Evolutionary conservation across 2,113 vertebrate species (phyloP).

Genomic region (Myodes glareolus): DNA sequence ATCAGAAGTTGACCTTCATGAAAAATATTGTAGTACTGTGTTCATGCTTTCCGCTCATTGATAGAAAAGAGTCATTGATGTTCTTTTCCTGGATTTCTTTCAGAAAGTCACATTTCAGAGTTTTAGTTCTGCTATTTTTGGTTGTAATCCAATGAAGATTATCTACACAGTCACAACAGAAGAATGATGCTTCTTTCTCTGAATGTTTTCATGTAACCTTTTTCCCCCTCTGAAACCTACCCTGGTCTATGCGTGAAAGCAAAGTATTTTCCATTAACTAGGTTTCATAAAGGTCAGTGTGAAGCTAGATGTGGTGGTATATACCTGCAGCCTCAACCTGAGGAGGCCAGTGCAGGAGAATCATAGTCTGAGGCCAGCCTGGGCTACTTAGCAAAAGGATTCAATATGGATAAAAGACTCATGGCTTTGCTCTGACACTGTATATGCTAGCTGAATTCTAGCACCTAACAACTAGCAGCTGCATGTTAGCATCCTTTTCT

Average conservation of each 20-base stretch:
- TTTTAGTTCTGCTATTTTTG: slow-evolving; percentile 29
- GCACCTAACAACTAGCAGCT: neutral
- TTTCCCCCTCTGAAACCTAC: neutral
- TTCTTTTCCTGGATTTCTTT: neutral
- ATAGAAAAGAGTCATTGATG: neutral
- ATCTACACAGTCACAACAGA: neutral
- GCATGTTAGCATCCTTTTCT: neutral
- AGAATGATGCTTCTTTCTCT: neutral
- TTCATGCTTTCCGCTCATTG: neutral
- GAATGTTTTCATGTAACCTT: neutral
- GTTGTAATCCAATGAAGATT: slow-evolving; percentile 10
- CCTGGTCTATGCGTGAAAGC: neutral
- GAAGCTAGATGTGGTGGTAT: neutral
- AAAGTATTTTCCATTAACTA: slow-evolving; percentile 32
- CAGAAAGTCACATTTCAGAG: slow-evolving; percentile 25
- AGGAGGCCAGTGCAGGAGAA: neutral
- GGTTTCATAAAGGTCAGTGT: neutral
- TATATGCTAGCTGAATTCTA: neutral
- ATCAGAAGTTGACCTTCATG: slow-evolving; percentile 41
- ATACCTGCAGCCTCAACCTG: neutral
- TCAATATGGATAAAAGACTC: slow-evolving; percentile 30
- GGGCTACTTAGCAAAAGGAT: neutral
- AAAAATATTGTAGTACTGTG: neutral
- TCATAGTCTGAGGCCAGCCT: neutral
- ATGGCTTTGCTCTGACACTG: neutral